phyloP scores from a whole-genome alignment of 2,797 vertebrate genomes.

The Acipenser ruthenus region DNA sequence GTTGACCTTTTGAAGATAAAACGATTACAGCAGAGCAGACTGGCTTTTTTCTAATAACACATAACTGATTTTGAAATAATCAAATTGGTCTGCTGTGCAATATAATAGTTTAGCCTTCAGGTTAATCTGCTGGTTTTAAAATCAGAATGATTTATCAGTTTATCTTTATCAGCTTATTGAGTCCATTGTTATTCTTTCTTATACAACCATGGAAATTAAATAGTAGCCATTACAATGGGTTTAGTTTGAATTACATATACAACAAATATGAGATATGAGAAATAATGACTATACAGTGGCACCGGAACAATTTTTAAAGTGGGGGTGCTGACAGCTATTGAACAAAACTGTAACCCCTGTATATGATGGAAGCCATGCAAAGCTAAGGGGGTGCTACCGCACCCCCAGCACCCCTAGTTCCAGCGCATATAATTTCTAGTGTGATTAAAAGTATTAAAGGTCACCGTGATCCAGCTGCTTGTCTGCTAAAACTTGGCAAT shows the following conservation, averaged over 20 bases:
- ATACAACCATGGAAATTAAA: conserved; percentile 49
- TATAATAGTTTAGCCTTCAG: conserved; percentile 12
- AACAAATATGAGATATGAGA: conserved; percentile 55
- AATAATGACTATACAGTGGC: conserved; percentile 25
- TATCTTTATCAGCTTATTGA: too few species aligned
- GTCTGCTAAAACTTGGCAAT: too few species aligned
- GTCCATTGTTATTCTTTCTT: conserved; percentile 37
- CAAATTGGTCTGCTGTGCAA: neutral
- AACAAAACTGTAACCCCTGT: too few species aligned
- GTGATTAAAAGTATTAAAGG: neutral
- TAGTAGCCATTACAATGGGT: conserved; percentile 48
- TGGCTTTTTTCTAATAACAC: neutral
- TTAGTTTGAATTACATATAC: conserved; percentile 58
- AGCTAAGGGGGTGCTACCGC: neutral
- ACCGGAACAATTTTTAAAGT: too few species aligned
- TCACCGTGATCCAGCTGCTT: too few species aligned
- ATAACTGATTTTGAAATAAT: conserved; percentile 17
- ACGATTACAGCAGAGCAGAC: neutral
- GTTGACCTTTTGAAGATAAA: neutral
- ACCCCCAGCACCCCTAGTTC: too few species aligned
- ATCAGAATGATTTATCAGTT: conserved; percentile 8
- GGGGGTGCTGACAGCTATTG: too few species aligned
- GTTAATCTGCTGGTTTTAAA: conserved; percentile 16
- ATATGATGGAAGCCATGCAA: too few species aligned
- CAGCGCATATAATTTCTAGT: conserved; percentile 6